Percentiles rank a stretch among this genome's conserved stretches.
phyloP scores from a whole-genome alignment of 2,888 invertebrate species.

The Lasioglossum figueresi region DNA sequence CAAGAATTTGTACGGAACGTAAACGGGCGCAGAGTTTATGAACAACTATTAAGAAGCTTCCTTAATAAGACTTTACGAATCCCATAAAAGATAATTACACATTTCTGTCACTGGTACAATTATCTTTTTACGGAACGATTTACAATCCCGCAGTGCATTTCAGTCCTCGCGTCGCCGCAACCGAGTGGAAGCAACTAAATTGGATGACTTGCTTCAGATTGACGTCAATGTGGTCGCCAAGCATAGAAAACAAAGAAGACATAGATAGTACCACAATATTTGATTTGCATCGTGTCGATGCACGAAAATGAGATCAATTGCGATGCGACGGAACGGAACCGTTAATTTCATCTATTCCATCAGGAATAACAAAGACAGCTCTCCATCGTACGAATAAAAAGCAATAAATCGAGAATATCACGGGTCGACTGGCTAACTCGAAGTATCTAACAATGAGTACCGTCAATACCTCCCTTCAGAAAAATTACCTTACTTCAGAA shows the following conservation, averaged over 20 bases:
- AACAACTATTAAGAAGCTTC: not conserved
- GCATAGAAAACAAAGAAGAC: not conserved
- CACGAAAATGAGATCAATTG: slow-evolving; percentile 4
- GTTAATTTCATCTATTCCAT: not conserved
- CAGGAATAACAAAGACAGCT: not conserved
- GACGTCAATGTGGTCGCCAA: not conserved
- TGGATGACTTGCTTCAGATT: slow-evolving; percentile 4
- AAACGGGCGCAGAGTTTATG: not conserved
- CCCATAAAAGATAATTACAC: not conserved
- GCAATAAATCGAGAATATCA: not conserved
- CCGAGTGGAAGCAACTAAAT: not conserved
- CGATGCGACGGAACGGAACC: not conserved
- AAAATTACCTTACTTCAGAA: not conserved
- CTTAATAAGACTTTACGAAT: not conserved
- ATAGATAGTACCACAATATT: not conserved
- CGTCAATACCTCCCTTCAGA: not conserved
- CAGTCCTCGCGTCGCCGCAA: not conserved
- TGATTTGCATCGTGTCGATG: not conserved
- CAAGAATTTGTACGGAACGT: not conserved
- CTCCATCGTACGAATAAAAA: not conserved
- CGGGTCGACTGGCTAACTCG: not conserved
- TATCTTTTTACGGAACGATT: not conserved
- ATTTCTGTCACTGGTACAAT: not conserved
- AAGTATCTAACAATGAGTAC: not conserved
- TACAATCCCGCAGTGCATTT: not conserved